These are phyloP conservation scores for Harpagifer antarcticus DNA, from an alignment of 2,797 vertebrate genomes.

Conservation along the genomic window DNA sequence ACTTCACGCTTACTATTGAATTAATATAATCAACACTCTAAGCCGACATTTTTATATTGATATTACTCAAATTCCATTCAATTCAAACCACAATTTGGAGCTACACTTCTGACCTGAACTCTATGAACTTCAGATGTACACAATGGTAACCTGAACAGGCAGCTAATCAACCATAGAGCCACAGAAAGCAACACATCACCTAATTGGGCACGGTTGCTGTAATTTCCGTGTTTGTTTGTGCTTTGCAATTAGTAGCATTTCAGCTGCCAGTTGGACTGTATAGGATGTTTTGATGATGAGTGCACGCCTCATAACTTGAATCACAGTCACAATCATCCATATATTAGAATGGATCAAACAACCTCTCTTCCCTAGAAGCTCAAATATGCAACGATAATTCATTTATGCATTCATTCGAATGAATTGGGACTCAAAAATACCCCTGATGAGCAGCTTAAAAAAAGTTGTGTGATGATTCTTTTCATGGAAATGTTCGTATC, in stretches of 20 bases:
- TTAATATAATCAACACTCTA: slow-evolving; percentile 12
- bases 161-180: slow-evolving; percentile 61
- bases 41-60: not conserved
- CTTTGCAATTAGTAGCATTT: slow-evolving; percentile 71
- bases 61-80: slow-evolving; percentile 16
- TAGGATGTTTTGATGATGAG: slow-evolving; percentile 60
- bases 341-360: slow-evolving; percentile 74
- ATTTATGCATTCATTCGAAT: slow-evolving; percentile 59
- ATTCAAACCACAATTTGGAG: not conserved
- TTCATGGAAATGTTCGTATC: slow-evolving; percentile 58
- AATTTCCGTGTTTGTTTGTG: slow-evolving; percentile 76
- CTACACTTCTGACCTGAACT: slow-evolving; percentile 30
- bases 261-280: slow-evolving; percentile 62
- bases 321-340: slow-evolving; percentile 68
- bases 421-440: slow-evolving; percentile 60
- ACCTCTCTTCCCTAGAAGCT: slow-evolving; percentile 50
- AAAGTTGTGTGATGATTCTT: slow-evolving; percentile 56
- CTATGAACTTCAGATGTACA: slow-evolving; percentile 33
- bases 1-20: not conserved
- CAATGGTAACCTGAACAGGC: slow-evolving; percentile 49
- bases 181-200: slow-evolving; percentile 47
- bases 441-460: slow-evolving; percentile 32
- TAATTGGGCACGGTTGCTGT: slow-evolving; percentile 76
- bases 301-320: slow-evolving; percentile 63
- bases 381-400: slow-evolving; percentile 47